Base-by-base conservation (phyloP, 2,888 invertebrate genomes). In the Zaprionus lineosus region DNA sequence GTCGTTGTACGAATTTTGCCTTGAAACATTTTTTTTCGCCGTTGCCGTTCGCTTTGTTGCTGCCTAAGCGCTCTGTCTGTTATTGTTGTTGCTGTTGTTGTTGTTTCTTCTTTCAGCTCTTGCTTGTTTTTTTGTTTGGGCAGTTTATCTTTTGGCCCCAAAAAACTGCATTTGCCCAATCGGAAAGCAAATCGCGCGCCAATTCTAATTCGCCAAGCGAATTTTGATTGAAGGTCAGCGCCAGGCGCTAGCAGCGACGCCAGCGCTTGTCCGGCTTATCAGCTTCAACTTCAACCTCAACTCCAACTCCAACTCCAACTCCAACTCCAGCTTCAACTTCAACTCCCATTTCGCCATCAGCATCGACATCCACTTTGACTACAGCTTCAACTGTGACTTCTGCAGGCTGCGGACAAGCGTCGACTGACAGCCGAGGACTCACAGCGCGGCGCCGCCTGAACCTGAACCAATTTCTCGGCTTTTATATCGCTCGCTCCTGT, bases 21-120 rank as follows among this genome's bases (percentile, higher is more conserved):
- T 87, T 87, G 87, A 87, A 87, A 87, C 77, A 86, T 87, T 87
- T 87, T 86, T 64, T 40, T 50, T n/a, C n/a, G n/a, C n/a, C n/a
- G n/a, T n/a, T 71, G 70, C 70, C 74, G 70, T 70, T 70, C 74
- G 74, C 72, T 68, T 62, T 63, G 62, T 26, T 33, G 24, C 11
- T 46, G 37, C 19, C 19, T 46, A 41, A 36, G 40, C 33, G 56
- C 56, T 56, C n/a, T n/a, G n/a, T n/a, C 48, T 41, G 31, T 48
- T 44, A 37, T 57, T 60, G 64, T 28, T 55, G n/a, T 44, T 61
- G 48, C 33, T 29, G 16, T 37, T 19, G 14, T 33, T 29, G 28
- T 24, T 19, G 33, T 7, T 9, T 24, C n/a, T n/a, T n/a, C n/a
- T n/a, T 21, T 39, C 24, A 24, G 6, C 44, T 15, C 21, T 44